Conservation (phyloP, 2,888 invertebrate genomes). For the Exephanes ischioxanthus region DNA sequence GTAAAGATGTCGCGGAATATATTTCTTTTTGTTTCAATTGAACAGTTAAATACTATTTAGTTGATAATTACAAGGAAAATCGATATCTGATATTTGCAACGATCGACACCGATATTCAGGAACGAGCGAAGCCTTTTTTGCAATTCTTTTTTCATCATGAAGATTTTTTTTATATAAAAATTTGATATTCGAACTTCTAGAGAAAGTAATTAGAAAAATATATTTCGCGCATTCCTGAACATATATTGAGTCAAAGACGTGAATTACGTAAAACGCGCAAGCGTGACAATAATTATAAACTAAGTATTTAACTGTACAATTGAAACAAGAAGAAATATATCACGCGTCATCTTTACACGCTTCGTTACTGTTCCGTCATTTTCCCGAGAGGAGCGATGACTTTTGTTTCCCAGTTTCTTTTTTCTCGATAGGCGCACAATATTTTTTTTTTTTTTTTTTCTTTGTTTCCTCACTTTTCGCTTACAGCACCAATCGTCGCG, state of each 20-base stretch:
- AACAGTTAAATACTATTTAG: conserved; percentile 37
- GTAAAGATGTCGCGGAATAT: conserved; percentile 9
- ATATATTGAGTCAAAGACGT: not conserved
- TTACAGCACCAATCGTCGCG: conserved; percentile 15
- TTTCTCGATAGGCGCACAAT: not conserved
- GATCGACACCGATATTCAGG: conserved; percentile 13
- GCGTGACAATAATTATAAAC: conserved; percentile 34
- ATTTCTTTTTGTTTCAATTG: conserved; percentile 32
- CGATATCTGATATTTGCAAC: conserved; percentile 15
- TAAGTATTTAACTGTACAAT: conserved; percentile 51
- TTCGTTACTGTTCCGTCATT: not conserved
- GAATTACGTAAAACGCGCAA: not conserved
- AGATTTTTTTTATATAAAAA: conserved; percentile 10
- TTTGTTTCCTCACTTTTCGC: not conserved
- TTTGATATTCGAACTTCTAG: not conserved
- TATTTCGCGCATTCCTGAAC: conserved; percentile 14
- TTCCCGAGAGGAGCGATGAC: conserved; percentile 1
- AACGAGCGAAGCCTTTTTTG: not conserved
- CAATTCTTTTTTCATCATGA: not conserved
- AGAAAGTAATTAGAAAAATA: conserved; percentile 1
- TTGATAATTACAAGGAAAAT: conserved; percentile 44
- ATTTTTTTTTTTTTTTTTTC: not conserved
- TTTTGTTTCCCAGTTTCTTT: conserved; percentile 26
- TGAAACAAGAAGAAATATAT: conserved; percentile 10
- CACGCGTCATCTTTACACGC: not conserved